phyloP scores from a whole-genome alignment of 2,797 vertebrate genomes.

The Australoheros facetus region DNA sequence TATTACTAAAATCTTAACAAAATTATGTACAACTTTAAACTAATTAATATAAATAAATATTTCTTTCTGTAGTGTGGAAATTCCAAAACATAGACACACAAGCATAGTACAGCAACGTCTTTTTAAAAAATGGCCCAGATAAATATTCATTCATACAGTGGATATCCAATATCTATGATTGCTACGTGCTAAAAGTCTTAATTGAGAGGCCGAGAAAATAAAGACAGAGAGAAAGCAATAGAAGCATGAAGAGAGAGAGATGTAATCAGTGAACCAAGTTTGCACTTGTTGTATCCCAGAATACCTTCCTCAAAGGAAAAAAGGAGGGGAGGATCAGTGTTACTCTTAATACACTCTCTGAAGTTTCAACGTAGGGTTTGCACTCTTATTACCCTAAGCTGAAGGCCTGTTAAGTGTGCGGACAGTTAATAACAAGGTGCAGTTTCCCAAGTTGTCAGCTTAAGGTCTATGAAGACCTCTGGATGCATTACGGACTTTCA shows the following conservation, averaged over 20 bases:
- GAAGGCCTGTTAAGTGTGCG: conserved; percentile 78
- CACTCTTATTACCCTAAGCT: conserved; percentile 82
- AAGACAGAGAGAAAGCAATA: conserved; percentile 63
- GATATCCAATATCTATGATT: conserved; percentile 43
- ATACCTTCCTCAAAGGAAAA: conserved; percentile 75
- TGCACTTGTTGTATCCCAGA: conserved; percentile 78
- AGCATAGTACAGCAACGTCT: conserved; percentile 7
- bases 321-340: conserved; percentile 55
- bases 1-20: not conserved
- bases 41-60: not conserved
- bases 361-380: conserved; percentile 76
- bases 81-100: not conserved
- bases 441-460: conserved; percentile 78
- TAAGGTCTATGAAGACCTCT: conserved; percentile 79
- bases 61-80: not conserved
- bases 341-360: conserved; percentile 77
- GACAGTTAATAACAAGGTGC: conserved; percentile 82
- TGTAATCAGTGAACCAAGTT: conserved; percentile 79
- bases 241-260: conserved; percentile 64
- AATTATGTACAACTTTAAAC: not conserved
- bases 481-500: conserved; percentile 79
- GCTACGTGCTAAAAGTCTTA: conserved; percentile 44
- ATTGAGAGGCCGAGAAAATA: conserved; percentile 61
- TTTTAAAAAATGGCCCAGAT: conserved; percentile 18
- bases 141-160: conserved; percentile 20